A percentile compares a stretch with the other conserved stretches of the same genome.
Evolutionary conservation across 2,888 invertebrate species (phyloP).

Genomic region (Tetropium fuscum): DNA sequence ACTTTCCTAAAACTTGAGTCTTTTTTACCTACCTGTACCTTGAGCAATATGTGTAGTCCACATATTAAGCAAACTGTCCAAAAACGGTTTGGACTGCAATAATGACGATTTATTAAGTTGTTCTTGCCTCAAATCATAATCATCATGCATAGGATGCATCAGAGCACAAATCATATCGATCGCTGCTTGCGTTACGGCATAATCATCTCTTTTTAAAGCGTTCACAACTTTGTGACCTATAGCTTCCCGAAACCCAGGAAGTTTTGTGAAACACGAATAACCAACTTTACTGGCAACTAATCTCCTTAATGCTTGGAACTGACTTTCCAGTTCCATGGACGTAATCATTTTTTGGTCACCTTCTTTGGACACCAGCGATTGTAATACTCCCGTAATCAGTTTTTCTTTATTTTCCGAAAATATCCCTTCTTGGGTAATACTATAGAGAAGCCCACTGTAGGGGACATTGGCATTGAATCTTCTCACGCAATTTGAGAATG

Average conservation of each 20-base stretch:
- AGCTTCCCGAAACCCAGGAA: constrained; percentile 95
- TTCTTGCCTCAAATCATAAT: constrained; percentile 96
- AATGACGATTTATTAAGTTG: constrained; percentile 98
- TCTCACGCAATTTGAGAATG: constrained; percentile 85
- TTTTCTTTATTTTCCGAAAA: constrained; percentile 99
- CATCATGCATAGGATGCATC: constrained; percentile 98
- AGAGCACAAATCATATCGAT: constrained; percentile 97
- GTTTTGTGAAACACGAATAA: constrained; percentile 93
- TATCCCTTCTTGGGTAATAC: constrained; percentile 94
- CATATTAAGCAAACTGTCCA: constrained; percentile 94
- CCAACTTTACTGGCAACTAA: constrained; percentile 98
- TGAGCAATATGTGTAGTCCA: constrained; percentile 96
- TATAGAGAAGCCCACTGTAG: constrained; percentile 96
- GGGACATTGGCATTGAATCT: constrained; percentile 98
- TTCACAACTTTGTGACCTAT: constrained; percentile 93
- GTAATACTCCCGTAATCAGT: constrained; percentile 91
- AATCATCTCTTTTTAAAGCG: constrained; percentile 87
- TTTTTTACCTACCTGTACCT: no score
- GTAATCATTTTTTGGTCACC: constrained; percentile 72
- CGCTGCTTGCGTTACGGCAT: constrained; percentile 95
- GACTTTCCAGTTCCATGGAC: constrained; percentile 87
- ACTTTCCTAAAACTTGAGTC: no score
- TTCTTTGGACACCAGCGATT: constrained; percentile 82
- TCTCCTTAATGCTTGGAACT: constrained; percentile 93
- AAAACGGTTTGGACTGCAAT: constrained; percentile 89